phyloP scores from a whole-genome alignment of 2,797 vertebrate genomes.

The Phoebastria nigripes region DNA sequence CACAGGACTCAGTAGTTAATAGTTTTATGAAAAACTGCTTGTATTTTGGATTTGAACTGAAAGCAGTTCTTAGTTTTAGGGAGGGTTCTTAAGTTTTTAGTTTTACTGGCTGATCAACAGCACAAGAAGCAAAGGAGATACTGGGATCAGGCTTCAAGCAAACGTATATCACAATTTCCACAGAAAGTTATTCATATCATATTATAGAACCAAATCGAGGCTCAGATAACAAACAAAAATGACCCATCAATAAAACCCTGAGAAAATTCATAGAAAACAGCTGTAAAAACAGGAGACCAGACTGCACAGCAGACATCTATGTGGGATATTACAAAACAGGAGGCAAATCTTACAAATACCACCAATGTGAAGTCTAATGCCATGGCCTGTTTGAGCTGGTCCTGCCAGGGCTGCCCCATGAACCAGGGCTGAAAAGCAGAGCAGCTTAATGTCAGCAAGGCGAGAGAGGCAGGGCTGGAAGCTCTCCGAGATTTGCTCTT shows the following conservation, averaged over 20 bases:
- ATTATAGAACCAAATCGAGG: conserved; percentile 4
- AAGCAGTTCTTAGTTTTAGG: not conserved
- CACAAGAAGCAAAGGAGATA: not conserved
- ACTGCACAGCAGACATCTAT: not conserved
- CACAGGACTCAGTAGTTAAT: not conserved
- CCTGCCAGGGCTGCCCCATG: fast-evolving
- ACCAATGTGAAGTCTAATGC: not conserved
- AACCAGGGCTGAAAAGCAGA: not conserved
- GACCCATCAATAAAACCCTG: conserved; percentile 22
- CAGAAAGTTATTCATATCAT: not conserved
- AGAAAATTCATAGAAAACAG: conserved; percentile 47
- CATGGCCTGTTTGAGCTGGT: not conserved
- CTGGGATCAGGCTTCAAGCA: not conserved
- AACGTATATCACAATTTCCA: not conserved
- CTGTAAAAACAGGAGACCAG: conserved; percentile 39
- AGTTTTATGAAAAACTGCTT: not conserved
- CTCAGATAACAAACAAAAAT: conserved; percentile 25
- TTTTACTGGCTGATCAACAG: not conserved
- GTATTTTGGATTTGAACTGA: not conserved
- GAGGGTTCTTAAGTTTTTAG: not conserved
- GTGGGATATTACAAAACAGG: not conserved
- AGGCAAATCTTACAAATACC: not conserved
- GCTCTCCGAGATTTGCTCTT: not conserved
- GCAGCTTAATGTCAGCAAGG: not conserved
- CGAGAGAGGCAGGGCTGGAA: not conserved